phyloP scores from a whole-genome alignment of 2,113 vertebrate genomes.

The Malurus melanocephalus region DNA sequence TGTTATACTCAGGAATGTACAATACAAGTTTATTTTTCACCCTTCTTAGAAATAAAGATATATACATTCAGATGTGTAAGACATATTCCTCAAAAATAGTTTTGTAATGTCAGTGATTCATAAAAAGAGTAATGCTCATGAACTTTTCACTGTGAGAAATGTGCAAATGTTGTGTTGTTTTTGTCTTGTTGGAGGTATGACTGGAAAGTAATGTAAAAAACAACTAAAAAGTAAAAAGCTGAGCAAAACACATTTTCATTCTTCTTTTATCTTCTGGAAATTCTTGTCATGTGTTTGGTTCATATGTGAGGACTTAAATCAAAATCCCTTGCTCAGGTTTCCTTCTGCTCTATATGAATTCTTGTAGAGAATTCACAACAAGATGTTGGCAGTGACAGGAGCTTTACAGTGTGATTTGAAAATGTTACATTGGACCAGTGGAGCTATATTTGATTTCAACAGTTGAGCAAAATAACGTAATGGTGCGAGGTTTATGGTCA shows the following conservation, averaged over 20 bases:
- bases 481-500: neutral
- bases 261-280: slow-evolving; percentile 19
- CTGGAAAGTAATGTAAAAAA: neutral
- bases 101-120: neutral
- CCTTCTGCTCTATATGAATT: neutral
- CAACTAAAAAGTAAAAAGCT: neutral
- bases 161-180: neutral
- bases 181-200: neutral
- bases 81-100: neutral
- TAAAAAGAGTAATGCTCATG: neutral
- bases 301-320: neutral
- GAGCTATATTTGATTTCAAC: neutral
- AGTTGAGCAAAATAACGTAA: neutral
- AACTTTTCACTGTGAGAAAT: neutral
- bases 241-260: slow-evolving; percentile 32
- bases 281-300: slow-evolving; percentile 15
- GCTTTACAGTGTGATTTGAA: neutral
- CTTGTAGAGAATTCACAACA: neutral
- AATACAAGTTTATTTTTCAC: neutral
- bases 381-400: neutral
- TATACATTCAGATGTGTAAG: neutral
- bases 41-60: neutral
- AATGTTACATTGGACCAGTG: neutral
- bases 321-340: neutral
- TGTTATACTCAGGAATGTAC: neutral